A percentile compares a stretch with the other conserved stretches of the same genome.
Evolutionary conservation across 2,888 invertebrate genomes (phyloP).

Genomic region (Hirtodrosophila confusa): DNA sequence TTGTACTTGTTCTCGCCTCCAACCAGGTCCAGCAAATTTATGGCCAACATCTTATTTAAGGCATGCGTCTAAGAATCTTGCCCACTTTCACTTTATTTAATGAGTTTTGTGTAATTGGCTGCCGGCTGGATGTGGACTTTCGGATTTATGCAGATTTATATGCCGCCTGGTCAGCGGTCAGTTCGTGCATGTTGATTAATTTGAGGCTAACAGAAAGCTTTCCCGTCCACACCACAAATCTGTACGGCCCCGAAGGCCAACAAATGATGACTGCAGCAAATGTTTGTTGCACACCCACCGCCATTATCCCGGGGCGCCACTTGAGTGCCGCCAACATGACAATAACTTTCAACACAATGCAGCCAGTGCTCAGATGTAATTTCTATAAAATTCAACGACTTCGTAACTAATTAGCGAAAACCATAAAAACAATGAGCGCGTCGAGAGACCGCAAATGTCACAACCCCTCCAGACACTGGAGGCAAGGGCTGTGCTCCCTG

Average conservation of each 20-base stretch:
- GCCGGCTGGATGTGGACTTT: constrained; percentile 4
- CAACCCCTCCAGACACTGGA: constrained; percentile 16
- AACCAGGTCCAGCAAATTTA: constrained; percentile 49
- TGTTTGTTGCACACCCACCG: constrained; percentile 11
- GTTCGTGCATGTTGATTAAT: constrained; percentile 34
- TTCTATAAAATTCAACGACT: constrained; percentile 80
- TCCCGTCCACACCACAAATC: constrained; percentile 12
- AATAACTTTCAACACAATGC: constrained; percentile 43
- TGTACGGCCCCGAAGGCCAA: constrained; percentile 6
- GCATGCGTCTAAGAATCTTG: constrained; percentile 31
- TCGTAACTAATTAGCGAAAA: constrained; percentile 82
- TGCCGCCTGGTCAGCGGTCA: constrained; percentile 25
- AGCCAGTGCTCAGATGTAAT: constrained; percentile 54
- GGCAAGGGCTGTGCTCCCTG: constrained; percentile 17
- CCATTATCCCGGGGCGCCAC: constrained; percentile 16
- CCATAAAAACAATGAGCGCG: constrained; percentile 80
- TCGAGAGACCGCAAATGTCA: constrained; percentile 51
- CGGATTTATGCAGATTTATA: constrained; percentile 6
- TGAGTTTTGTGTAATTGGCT: constrained; percentile 61
- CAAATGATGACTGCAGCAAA: constrained; percentile 55
- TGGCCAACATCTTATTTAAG: constrained; percentile 55
- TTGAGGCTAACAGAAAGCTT: constrained; percentile 19
- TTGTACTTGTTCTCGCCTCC: constrained; percentile 4
- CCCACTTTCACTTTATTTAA: constrained; percentile 60
- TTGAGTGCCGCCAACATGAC: constrained; percentile 52